Base-by-base conservation (phyloP, 2,113 vertebrate genomes). In the Mola mola region DNA sequence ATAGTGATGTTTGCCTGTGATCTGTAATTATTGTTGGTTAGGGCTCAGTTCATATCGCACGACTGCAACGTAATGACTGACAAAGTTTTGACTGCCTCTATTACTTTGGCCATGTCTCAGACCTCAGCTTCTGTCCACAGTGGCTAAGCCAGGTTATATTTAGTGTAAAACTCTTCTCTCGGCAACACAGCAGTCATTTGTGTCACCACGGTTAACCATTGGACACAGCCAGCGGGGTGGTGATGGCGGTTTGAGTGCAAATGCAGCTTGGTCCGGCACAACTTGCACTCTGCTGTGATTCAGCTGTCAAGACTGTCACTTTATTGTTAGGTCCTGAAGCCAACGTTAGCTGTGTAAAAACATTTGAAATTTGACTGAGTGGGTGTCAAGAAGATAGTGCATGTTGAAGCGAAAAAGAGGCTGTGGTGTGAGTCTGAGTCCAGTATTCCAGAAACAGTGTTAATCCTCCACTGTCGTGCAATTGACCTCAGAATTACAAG, bases 191-290 rank as follows among this genome's bases (percentile, higher is more conserved):
- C 31, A 58, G 59, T 64, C 78, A 75, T 82, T 71, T 69, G 69
- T 68, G 73, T 61, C 38, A 4, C 74, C 15, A 81, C 64, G 81
- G 82, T 89, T 84, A 84, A 86, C 84, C 79, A 79, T 69, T 76
- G 56, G 82, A 82, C 58, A 50, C 56, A 47, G 59, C 25, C 42
- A 38, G 76, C 56, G 28, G 55, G 61, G 65, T 50, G 68, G 71
- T 75, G 81, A 67, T 11, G 40, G 73, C 15, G 62, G 66, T 66
- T 49, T 63, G 4, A 75, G 43, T 75, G 76, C 60, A 70, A 79
- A 75, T 38, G 42, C 26, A 71, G 61, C 69, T 70, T 33, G 72
- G 70, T 71, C 59, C 36, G 2, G 41, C 46, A 24, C 49, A 48
- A 10, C 73, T 82, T 63, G 53, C 20, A 28, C 58, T 73, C 44